Evolutionary conservation across 1,140 invertebrate species (phyloP), one percentile per base, ranked within the genome.

Genomic region (Prorops nasuta): DNA sequence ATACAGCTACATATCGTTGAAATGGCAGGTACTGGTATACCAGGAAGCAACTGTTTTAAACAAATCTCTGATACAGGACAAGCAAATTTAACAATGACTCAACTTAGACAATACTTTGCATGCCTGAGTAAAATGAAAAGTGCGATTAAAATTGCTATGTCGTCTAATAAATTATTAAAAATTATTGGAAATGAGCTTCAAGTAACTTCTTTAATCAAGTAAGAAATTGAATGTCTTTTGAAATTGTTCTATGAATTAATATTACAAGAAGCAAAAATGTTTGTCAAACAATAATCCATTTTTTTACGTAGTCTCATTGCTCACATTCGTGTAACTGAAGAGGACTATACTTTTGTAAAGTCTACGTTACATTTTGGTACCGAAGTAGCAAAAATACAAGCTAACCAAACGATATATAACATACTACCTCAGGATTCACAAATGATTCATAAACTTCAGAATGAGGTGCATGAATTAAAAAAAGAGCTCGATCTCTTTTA

Each of bases 1-100:
- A n/a, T n/a, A n/a, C 22, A 62, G 60, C 52, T 63, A 32, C 59
- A 62, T 17, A 49, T 63, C n/a, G 59, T 63, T 8, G 60, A 63
- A n/a, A 50, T 56, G 53, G 60, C 60, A 31, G 60, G 60, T 9
- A 56, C 16, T 16, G 59, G 56, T n/a, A 56, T 46, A 8, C 31
- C 17, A 3, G 55, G 59, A 15, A 58, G 41, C 17, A 34, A 18
- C 9, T 49, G 43, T 9, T 40, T 17, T 28, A 63, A 62, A 44
- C 7, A 52, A 12, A 38, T 52, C 0, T 10, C 6, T 9, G 56
- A 63, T 3, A 24, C 59, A 3, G 52, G 52, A 18, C 20, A 21
- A 12, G 60, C 59, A 15, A 63, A 63, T 49, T 58, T 58, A 16
- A 50, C 43, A 16, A 62, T 56, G 16, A 32, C 20, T 1, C 38